Conservation (phyloP, 2,888 invertebrate genomes). For the Nymphalis urticae region DNA sequence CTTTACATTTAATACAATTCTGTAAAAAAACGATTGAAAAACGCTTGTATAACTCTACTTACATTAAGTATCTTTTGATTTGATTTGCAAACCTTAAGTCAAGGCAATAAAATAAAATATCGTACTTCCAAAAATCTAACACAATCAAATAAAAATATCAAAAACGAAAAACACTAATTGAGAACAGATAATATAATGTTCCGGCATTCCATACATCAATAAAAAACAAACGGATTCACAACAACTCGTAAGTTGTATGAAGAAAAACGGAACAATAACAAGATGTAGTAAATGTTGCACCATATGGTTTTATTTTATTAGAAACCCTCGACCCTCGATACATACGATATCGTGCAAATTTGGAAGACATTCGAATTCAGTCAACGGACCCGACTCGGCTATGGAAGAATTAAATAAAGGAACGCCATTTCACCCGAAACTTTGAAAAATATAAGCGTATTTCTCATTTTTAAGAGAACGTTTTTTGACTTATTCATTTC, state of each 20-base stretch:
- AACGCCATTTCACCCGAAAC: slow-evolving; percentile 14
- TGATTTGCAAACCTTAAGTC: no score
- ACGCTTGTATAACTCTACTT: no score
- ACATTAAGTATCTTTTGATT: no score
- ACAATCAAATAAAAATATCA: no score
- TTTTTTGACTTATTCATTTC: background rate
- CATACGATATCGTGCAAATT: slow-evolving; percentile 36
- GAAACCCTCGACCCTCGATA: slow-evolving; percentile 47
- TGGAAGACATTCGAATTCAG: slow-evolving; percentile 46
- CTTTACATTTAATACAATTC: no score
- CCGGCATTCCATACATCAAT: no score
- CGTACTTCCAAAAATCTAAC: no score
- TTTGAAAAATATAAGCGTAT: slow-evolving; percentile 20
- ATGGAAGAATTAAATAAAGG: slow-evolving; percentile 34
- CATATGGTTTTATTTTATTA: slow-evolving; percentile 59
- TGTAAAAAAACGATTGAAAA: no score
- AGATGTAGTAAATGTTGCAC: slow-evolving; percentile 32
- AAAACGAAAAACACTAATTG: no score
- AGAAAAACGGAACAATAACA: slow-evolving; percentile 5
- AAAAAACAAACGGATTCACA: no score
- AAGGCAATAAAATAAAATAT: no score
- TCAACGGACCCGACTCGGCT: slow-evolving; percentile 34
- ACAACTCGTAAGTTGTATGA: background rate
- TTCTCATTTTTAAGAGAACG: background rate
- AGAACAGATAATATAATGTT: no score